Evolutionary conservation across 2,113 vertebrate genomes (phyloP).

Genomic region (Thomomys bottae): DNA sequence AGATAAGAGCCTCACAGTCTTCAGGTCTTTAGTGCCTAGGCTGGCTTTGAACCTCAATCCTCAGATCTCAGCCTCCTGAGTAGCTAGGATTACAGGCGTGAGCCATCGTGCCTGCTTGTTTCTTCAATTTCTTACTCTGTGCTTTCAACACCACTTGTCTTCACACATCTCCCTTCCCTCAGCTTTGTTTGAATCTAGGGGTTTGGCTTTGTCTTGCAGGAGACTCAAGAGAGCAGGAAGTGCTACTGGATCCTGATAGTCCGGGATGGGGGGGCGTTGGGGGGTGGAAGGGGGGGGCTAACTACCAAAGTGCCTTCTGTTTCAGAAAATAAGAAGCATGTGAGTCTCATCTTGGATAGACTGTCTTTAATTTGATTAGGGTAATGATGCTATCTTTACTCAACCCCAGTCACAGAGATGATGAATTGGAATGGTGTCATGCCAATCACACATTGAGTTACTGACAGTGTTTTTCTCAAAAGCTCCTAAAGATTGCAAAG

Average conservation of each 20-base stretch:
- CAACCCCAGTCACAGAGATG: background rate
- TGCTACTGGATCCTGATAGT: background rate
- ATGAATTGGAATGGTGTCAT: background rate
- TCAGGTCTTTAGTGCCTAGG: too few species aligned
- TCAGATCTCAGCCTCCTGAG: too few species aligned
- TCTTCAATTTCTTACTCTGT: background rate
- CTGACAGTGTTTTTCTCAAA: constrained; percentile 43
- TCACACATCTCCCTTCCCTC: background rate
- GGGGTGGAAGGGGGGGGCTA: too few species aligned
- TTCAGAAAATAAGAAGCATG: constrained; percentile 55
- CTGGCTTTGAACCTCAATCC: too few species aligned
- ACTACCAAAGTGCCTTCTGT: background rate
- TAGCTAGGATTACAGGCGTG: too few species aligned
- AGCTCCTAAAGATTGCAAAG: background rate
- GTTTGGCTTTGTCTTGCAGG: background rate
- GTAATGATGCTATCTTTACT: constrained; percentile 9
- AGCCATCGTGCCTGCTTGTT: background rate
- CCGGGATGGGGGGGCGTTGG: too few species aligned
- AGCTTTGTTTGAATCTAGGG: background rate
- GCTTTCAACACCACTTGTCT: background rate
- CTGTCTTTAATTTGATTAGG: constrained; percentile 50
- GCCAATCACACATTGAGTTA: background rate
- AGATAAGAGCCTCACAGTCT: too few species aligned
- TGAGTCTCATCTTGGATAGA: background rate
- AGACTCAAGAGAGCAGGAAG: background rate